Evolutionary conservation across 2,797 vertebrate genomes (phyloP).

Genomic region (Dallia pectoralis): DNA sequence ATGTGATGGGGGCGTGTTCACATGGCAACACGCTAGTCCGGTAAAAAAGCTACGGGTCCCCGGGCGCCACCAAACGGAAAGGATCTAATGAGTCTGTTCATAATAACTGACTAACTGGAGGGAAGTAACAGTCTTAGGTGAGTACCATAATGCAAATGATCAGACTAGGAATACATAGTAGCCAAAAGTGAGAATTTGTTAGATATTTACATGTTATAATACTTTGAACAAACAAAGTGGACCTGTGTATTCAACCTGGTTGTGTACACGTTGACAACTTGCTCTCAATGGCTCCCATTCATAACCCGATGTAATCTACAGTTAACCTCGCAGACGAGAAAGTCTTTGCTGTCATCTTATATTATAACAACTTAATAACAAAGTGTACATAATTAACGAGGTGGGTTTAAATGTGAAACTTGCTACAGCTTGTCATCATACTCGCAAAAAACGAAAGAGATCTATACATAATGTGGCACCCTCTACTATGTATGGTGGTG

Average conservation of each 20-base stretch:
- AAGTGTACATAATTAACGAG: no score
- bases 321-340: neutral
- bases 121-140: neutral
- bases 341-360: neutral
- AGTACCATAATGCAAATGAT: neutral
- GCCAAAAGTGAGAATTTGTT: neutral
- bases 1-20: neutral
- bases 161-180: neutral
- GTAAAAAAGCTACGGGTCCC: neutral
- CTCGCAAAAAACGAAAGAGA: no score
- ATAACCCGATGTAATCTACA: constrained; percentile 18
- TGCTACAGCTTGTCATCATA: no score
- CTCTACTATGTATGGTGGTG: no score
- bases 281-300: constrained; percentile 65
- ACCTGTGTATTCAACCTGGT: neutral
- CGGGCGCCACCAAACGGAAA: neutral
- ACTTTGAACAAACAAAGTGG: neutral
- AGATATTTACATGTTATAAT: neutral
- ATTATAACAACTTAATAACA: neutral
- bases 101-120: neutral
- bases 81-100: neutral
- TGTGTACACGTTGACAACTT: constrained; percentile 60
- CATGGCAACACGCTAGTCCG: neutral
- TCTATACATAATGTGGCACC: no score
- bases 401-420: no score